These are phyloP conservation scores for Microchirus variegatus DNA, from an alignment of 2,797 vertebrate species.

Conservation along the genomic window DNA sequence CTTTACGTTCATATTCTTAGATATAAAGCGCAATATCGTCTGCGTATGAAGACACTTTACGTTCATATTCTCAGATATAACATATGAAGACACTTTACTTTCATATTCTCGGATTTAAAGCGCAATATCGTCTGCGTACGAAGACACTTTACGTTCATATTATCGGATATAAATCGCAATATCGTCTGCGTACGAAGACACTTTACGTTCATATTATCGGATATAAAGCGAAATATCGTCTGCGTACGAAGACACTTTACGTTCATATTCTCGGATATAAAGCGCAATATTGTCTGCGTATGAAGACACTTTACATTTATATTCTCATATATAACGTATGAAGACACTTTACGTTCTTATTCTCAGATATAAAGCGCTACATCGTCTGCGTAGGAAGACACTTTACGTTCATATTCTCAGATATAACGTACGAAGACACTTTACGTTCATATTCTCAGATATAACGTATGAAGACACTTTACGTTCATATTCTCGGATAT, in stretches of 20 bases:
- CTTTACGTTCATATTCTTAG: not conserved
- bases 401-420: not conserved
- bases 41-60: not conserved
- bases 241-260: not conserved
- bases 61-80: not conserved
- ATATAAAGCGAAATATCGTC: not conserved
- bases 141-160: not conserved
- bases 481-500: too few relatives aligned
- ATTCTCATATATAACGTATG: not conserved
- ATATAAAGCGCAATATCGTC: not conserved
- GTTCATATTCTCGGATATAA: too few relatives aligned
- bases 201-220: not conserved
- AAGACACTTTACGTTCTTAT: not conserved
- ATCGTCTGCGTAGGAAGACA: not conserved
- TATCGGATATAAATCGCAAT: not conserved
- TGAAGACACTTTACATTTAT: not conserved
- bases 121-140: not conserved
- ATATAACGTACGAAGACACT: not conserved
- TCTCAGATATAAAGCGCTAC: not conserved
- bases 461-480: not conserved
- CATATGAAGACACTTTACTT: not conserved
- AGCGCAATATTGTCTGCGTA: not conserved
- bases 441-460: not conserved
- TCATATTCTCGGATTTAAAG: not conserved
- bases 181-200: not conserved